phyloP scores from a whole-genome alignment of 92 coral and sea anemone genomes.

The Montipora capitata region DNA sequence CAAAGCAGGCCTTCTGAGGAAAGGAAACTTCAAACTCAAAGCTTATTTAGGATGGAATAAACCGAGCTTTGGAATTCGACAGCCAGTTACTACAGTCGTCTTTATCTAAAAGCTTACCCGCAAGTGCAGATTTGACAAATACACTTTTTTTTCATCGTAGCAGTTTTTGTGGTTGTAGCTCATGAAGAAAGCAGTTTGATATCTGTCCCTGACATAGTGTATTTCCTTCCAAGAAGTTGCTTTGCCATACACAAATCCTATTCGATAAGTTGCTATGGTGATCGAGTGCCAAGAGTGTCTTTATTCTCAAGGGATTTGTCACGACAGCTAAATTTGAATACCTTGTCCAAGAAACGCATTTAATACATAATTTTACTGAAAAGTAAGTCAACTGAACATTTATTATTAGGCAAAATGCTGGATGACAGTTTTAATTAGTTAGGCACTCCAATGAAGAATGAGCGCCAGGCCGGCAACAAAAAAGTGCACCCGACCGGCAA shows the following conservation, averaged over 20 bases:
- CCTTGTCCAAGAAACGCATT: too few relatives aligned
- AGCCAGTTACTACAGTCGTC: background rate
- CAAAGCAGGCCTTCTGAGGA: background rate
- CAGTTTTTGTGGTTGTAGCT: background rate
- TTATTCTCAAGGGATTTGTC: constrained; percentile 43
- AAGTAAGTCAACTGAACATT: too few relatives aligned
- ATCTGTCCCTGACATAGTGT: background rate
- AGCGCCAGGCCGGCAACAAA: too few relatives aligned
- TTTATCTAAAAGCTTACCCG: constrained; percentile 79
- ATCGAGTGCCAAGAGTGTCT: background rate
- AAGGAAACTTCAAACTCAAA: background rate
- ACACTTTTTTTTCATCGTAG: constrained; percentile 91
- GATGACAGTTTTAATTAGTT: too few relatives aligned
- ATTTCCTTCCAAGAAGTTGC: background rate
- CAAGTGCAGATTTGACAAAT: constrained; percentile 97
- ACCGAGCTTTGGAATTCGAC: constrained; percentile 32
- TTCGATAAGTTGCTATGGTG: constrained; percentile 38
- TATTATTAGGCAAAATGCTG: too few relatives aligned
- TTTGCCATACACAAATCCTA: constrained; percentile 28
- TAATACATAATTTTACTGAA: too few relatives aligned
- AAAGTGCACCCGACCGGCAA: too few relatives aligned
- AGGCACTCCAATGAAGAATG: too few relatives aligned
- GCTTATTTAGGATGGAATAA: background rate
- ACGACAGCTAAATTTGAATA: background rate
- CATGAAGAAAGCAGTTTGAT: constrained; percentile 13